Conservation (phyloP, 2,888 invertebrate genomes). For the Pantelozetes paolii region DNA sequence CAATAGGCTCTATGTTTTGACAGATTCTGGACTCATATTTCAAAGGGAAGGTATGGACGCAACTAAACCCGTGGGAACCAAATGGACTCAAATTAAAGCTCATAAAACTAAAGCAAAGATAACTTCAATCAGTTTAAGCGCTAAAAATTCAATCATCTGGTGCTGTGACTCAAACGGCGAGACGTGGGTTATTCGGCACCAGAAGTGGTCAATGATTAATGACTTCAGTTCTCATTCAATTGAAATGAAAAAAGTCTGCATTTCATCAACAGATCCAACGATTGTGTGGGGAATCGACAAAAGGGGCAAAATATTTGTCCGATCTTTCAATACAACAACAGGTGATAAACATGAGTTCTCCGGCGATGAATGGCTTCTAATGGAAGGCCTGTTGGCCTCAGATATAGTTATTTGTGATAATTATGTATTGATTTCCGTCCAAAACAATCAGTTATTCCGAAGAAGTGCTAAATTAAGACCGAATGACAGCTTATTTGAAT, state of each 20-base stretch:
- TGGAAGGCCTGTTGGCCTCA: conserved; percentile 12
- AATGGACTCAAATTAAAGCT: conserved; percentile 2
- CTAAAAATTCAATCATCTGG: neutral
- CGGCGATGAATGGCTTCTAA: conserved; percentile 13
- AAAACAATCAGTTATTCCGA: neutral
- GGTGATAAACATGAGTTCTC: conserved; percentile 6
- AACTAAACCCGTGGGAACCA: conserved; percentile 4
- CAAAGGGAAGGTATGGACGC: conserved; percentile 21
- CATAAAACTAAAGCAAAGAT: neutral
- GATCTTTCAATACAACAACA: neutral
- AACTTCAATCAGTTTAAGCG: neutral
- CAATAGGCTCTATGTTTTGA: conserved; percentile 13
- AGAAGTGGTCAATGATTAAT: conserved; percentile 8
- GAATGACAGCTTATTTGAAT: neutral
- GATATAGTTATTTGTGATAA: conserved; percentile 25
- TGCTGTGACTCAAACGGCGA: conserved; percentile 24
- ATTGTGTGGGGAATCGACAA: conserved; percentile 31
- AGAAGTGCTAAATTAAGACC: neutral
- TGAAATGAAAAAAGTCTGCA: conserved; percentile 13
- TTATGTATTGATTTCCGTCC: neutral
- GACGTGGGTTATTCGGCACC: neutral
- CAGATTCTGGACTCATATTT: neutral
- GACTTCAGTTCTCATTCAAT: conserved; percentile 27
- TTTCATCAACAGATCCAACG: neutral
- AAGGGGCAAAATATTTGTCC: conserved; percentile 7